Base-by-base conservation (phyloP, 2,113 vertebrate genomes). In the Microcebus jonahi region DNA sequence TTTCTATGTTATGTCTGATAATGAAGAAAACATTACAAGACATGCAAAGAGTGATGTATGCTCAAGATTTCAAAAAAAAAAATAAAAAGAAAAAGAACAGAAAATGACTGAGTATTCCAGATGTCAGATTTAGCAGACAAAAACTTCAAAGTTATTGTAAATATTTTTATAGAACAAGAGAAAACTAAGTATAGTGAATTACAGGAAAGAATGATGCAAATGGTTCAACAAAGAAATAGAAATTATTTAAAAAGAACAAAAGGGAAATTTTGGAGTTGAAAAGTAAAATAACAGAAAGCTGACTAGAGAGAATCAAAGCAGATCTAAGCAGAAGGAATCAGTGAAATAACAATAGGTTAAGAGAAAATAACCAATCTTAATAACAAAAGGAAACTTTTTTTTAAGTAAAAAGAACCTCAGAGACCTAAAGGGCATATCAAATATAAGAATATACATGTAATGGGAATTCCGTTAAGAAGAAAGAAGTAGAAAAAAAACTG, bases 111-210 rank as follows among this genome's bases (percentile, higher is more conserved):
- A 77, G 73, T 39, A 8, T 9, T 18, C 31, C 71, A 65, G 20
- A 71, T 71, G n/a, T 53, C 18, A 48, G 8, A 55, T 65, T 79
- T 89, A 88, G 36, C 12, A 79, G 57, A 85, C 31, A 63, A 73
- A 80, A n/a, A 73, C 31, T 85, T 85, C 53, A 89, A 79, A 70
- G 18, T 14, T 61, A 82, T 17, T 88, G 12, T 76, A 85, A 93
- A 73, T 82, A 85, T 70, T 76, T 82, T 65, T 48, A 82, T 11
- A 88, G n/a, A 94, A 57, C 34, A 88, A 91, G n/a, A 95, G 34
- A 34, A 91, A 67, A 82, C 7, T 36, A 76, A 25, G 18, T 94
- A 83, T 36, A 59, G 21, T 76, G 6, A 91, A 83, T 77, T 70
- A 67, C 25, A 75, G 42, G n/a, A 88, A 96, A 3, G 5, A 55